phyloP scores from a whole-genome alignment of 2,797 vertebrate genomes.

The Triplophysa bombifrons region DNA sequence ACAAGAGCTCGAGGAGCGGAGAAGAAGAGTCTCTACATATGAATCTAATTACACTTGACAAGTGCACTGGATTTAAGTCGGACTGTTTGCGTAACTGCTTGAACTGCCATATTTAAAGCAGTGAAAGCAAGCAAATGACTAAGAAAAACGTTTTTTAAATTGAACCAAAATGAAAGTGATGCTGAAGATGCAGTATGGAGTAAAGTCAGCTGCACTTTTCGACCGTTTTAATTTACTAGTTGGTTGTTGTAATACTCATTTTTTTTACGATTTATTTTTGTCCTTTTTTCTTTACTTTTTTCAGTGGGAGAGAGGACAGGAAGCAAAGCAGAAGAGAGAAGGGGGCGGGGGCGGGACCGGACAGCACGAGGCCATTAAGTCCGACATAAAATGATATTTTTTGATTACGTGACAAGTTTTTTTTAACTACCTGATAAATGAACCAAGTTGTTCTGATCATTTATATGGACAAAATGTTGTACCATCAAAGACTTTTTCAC shows the following conservation, averaged over 20 bases:
- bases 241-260: no score
- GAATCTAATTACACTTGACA: neutral
- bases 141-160: neutral
- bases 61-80: neutral
- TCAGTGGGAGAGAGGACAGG: no score
- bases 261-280: no score
- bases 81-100: neutral
- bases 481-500: neutral
- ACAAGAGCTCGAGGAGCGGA: conserved; percentile 4
- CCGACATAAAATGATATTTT: no score
- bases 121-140: neutral
- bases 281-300: no score
- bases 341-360: no score
- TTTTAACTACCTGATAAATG: neutral
- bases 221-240: no score
- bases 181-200: no score
- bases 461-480: neutral
- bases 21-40: neutral
- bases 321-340: no score
- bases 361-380: no score
- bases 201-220: neutral
- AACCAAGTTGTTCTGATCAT: neutral
- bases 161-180: neutral
- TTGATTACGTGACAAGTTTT: no score
- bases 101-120: neutral